These are phyloP conservation scores for Melanophora roralis DNA, from an alignment of 2,888 invertebrate genomes.

Conservation along the genomic window DNA sequence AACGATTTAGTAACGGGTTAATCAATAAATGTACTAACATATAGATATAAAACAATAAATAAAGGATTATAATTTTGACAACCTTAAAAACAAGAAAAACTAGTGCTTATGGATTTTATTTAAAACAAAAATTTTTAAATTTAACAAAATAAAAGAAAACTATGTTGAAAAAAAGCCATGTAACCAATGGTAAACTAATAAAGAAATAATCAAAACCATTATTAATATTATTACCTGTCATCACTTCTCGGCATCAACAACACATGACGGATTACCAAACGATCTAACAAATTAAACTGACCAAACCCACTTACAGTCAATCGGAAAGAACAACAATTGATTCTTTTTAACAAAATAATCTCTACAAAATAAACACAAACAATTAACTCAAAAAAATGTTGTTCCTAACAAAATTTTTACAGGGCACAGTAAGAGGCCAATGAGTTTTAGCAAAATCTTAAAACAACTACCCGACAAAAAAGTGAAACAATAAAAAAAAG, in stretches of 20 bases:
- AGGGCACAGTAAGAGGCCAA: conserved; percentile 48
- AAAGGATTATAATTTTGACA: background rate
- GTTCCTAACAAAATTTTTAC: background rate
- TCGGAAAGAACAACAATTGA: conserved; percentile 11
- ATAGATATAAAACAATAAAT: background rate
- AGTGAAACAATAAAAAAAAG: conserved; percentile 35
- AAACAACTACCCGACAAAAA: background rate
- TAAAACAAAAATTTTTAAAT: background rate
- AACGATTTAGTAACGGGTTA: conserved; percentile 40
- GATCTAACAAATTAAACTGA: conserved; percentile 10
- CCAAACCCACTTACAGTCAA: background rate
- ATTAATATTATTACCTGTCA: conserved; percentile 46
- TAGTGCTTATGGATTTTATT: background rate
- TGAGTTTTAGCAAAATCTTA: conserved; percentile 11
- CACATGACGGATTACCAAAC: conserved; percentile 50
- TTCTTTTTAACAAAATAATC: conserved; percentile 6
- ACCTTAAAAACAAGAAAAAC: background rate
- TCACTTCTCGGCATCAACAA: conserved; percentile 33
- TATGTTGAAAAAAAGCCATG: conserved; percentile 22
- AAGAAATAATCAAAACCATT: conserved; percentile 2
- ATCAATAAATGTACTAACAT: background rate
- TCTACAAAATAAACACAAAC: conserved; percentile 15
- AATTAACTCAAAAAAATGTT: conserved; percentile 22
- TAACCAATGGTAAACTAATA: conserved; percentile 21
- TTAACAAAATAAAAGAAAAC: background rate